Percentiles rank a stretch among this genome's conserved stretches.
Conservation (phyloP, 2,797 vertebrate species). For the Podarcis siculus region DNA sequence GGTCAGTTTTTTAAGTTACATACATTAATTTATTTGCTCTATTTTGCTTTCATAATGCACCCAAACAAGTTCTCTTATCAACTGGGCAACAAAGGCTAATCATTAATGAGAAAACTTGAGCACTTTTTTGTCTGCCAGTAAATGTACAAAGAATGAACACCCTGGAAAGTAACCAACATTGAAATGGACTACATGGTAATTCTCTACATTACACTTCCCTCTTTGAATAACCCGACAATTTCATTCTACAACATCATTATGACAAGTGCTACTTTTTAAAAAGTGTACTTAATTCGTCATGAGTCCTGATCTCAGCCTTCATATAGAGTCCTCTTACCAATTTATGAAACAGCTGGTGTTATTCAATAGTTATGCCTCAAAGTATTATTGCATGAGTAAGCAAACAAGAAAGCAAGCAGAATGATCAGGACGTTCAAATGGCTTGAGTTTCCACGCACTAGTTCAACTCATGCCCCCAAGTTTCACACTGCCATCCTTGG, state of each 20-base stretch:
- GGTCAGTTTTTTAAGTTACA: background rate
- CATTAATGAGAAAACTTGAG: background rate
- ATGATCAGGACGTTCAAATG: background rate
- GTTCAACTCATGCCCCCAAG: background rate
- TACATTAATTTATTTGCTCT: background rate
- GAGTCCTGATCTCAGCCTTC: background rate
- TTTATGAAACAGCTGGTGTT: background rate
- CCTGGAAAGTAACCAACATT: background rate
- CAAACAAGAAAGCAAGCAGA: background rate
- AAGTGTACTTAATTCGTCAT: background rate
- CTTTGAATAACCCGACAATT: constrained; percentile 13
- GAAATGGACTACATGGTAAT: background rate
- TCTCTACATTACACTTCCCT: background rate
- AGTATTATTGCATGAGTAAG: background rate
- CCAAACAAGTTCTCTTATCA: background rate
- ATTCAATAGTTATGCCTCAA: background rate
- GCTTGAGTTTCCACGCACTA: background rate
- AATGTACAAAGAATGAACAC: background rate
- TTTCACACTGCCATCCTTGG: constrained; percentile 7
- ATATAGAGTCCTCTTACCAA: background rate
- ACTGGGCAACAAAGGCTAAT: background rate
- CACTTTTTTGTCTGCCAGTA: background rate
- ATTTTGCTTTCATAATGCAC: background rate
- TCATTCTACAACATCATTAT: constrained; percentile 1
- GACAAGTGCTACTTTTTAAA: background rate